Conservation (phyloP, 2,888 invertebrate species). For the Nysson spinosus region DNA sequence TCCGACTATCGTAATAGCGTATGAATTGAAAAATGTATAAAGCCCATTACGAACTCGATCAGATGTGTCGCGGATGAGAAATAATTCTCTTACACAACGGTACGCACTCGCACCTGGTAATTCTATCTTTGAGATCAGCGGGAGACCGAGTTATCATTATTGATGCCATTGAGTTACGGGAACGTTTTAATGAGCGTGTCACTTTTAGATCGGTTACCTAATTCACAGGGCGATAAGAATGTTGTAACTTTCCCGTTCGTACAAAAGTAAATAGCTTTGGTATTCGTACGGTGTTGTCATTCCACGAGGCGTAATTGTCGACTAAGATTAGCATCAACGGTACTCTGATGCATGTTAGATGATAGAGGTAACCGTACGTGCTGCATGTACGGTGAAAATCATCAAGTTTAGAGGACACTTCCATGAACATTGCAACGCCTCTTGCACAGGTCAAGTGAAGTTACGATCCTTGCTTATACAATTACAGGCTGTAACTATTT, state of each 20-base stretch:
- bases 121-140: no score
- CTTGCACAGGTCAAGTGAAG: not conserved
- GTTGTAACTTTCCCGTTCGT: not conserved
- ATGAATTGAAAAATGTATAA: slow-evolving; percentile 18
- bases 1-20: slow-evolving; percentile 15
- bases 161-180: not conserved
- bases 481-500: no score
- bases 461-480: no score
- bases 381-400: slow-evolving; percentile 6
- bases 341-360: slow-evolving; percentile 6
- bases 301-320: slow-evolving; percentile 32
- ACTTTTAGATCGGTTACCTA: slow-evolving; percentile 25
- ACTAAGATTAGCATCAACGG: slow-evolving; percentile 33
- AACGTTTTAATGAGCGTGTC: slow-evolving; percentile 24
- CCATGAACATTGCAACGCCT: not conserved
- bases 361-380: slow-evolving; percentile 9
- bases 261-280: not conserved
- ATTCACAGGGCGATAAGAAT: slow-evolving; percentile 22
- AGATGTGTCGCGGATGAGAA: not conserved
- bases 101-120: not conserved
- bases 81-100: not conserved
- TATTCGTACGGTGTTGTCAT: slow-evolving; percentile 15
- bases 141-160: slow-evolving; percentile 16
- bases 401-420: not conserved
- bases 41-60: slow-evolving; percentile 2